phyloP scores from a whole-genome alignment of 30 jellyfish, hydroid and myxozoan genomes.

The Turritopsis rubra region DNA sequence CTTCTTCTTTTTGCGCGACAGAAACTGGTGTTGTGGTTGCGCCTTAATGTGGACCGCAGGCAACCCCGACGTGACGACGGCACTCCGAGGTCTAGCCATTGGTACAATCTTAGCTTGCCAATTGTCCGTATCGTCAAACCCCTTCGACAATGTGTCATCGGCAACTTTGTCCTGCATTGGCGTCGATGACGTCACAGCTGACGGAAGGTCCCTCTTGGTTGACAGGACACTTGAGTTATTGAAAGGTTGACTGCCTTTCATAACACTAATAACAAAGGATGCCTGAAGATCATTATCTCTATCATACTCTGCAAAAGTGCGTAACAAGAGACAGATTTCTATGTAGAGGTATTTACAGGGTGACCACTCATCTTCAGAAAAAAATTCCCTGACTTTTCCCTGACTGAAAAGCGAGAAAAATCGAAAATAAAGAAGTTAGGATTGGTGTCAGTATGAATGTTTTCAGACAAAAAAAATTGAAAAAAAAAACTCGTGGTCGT shows the following conservation, averaged over 20 bases:
- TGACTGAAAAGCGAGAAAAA: too few species aligned
- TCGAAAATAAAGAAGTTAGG: too few species aligned
- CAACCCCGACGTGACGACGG: constrained; percentile 23
- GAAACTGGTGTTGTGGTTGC: constrained; percentile 31
- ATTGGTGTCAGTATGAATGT: too few species aligned
- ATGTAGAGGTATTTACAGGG: too few species aligned
- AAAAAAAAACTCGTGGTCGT: too few species aligned
- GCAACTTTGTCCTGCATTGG: background rate
- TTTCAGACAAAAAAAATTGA: too few species aligned
- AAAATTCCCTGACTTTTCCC: too few species aligned
- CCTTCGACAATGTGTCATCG: background rate
- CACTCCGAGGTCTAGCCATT: constrained; percentile 9
- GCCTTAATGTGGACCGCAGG: constrained; percentile 35
- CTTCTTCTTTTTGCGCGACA: constrained; percentile 24
- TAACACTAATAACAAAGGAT: background rate
- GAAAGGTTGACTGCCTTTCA: background rate
- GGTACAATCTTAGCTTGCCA: background rate
- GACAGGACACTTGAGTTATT: background rate
- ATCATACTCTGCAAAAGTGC: too few species aligned
- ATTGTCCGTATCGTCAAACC: background rate
- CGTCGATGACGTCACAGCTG: background rate
- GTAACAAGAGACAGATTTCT: too few species aligned
- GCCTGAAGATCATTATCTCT: background rate
- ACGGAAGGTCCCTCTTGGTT: background rate
- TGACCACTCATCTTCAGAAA: too few species aligned